Evolutionary conservation across 2,888 invertebrate species (phyloP).

Genomic region (Amphipyra tragopoginis): DNA sequence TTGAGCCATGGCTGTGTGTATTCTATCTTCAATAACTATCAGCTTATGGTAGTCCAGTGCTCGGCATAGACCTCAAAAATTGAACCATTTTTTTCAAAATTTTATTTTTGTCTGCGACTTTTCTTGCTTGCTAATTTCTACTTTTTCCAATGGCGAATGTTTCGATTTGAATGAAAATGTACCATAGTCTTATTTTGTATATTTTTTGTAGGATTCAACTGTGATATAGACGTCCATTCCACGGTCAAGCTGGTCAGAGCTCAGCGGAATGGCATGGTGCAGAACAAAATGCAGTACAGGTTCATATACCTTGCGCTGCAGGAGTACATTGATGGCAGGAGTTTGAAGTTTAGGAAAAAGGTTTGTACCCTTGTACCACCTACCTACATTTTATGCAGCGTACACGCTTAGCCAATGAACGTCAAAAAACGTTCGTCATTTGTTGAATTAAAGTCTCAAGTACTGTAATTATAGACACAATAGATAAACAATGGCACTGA

Average conservation of each 20-base stretch:
- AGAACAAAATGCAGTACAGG: constrained; percentile 99
- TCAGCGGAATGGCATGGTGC: constrained; percentile 99
- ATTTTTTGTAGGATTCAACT: constrained; percentile 91
- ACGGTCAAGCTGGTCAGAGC: constrained; percentile 98
- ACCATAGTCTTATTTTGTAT: constrained; percentile 2
- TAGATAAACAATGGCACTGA: too few species aligned
- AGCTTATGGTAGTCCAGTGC: too few species aligned
- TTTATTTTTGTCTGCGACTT: too few species aligned
- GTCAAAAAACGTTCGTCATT: too few species aligned
- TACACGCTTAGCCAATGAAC: too few species aligned
- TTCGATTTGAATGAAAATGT: background rate
- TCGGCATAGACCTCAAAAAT: too few species aligned
- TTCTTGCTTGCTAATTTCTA: background rate
- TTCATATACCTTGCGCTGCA: constrained; percentile 98
- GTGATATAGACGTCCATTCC: constrained; percentile 98
- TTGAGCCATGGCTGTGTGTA: background rate
- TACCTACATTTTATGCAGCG: too few species aligned
- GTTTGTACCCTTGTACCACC: too few species aligned
- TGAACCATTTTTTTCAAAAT: too few species aligned
- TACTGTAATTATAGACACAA: too few species aligned
- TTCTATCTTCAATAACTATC: background rate
- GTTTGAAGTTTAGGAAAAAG: constrained; percentile 60
- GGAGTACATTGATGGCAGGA: constrained; percentile 94
- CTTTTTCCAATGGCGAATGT: background rate
- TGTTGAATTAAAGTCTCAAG: too few species aligned